Conservation (phyloP, 1,140 invertebrate genomes). For the Pomacea maculata region DNA sequence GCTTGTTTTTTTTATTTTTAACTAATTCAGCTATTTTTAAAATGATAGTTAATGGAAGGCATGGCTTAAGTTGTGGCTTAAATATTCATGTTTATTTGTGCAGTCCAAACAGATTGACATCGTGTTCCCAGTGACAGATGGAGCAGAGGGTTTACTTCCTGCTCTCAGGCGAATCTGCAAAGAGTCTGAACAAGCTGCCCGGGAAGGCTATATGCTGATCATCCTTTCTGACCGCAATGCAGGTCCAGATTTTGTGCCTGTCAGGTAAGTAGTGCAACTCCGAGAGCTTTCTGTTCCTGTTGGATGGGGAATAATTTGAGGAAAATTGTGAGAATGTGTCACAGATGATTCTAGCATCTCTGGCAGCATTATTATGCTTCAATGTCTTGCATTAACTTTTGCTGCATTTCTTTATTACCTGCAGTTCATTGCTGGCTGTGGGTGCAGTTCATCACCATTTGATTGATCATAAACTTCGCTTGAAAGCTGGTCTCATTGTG, state of each 20-base stretch:
- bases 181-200: conserved; percentile 84
- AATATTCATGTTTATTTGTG: conserved; percentile 22
- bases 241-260: conserved; percentile 70
- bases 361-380: not conserved
- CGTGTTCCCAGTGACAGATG: conserved; percentile 79
- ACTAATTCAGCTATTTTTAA: no score
- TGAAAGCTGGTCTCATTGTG: conserved; percentile 93
- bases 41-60: no score
- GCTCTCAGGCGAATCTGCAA: conserved; percentile 83
- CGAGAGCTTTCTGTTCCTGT: no score
- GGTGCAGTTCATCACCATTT: conserved; percentile 95
- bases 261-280: conserved; percentile 54
- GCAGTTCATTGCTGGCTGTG: conserved; percentile 86
- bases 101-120: conserved; percentile 88
- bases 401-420: conserved; percentile 44
- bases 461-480: conserved; percentile 92
- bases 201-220: conserved; percentile 83
- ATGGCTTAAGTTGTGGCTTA: not conserved
- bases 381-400: conserved; percentile 15
- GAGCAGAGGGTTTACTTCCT: conserved; percentile 77
- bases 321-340: not conserved
- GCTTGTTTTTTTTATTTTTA: no score
- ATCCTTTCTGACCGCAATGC: conserved; percentile 87
- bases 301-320: not conserved
- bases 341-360: not conserved